Conservation (phyloP, 2,888 invertebrate species). For the Ennomos erosarius region DNA sequence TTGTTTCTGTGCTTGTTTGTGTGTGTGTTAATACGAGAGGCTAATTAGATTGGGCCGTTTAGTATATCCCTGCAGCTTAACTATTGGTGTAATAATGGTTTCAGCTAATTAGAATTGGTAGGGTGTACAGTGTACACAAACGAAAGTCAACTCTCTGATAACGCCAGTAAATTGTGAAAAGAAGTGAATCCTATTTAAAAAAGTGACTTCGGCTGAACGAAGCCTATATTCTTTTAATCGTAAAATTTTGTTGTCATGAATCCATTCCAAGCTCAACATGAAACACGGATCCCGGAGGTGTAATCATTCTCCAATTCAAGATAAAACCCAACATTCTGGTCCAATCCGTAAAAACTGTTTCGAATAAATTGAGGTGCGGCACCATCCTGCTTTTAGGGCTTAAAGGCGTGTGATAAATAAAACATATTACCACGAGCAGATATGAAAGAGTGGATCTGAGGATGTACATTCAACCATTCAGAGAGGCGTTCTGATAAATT, state of each 20-base stretch:
- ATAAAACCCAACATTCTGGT: slow-evolving; percentile 20
- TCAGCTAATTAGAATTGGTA: no score
- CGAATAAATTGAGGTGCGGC: slow-evolving; percentile 29
- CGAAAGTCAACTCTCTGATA: no score
- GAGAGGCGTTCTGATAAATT: slow-evolving; percentile 45
- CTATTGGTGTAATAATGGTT: no score
- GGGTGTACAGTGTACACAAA: no score
- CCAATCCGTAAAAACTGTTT: slow-evolving; percentile 23
- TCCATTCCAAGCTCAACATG: slow-evolving; percentile 6
- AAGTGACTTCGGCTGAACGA: background rate
- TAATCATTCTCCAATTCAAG: slow-evolving; percentile 31
- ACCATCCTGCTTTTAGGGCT: slow-evolving; percentile 26
- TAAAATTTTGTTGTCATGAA: slow-evolving; percentile 17
- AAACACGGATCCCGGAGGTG: slow-evolving; percentile 18
- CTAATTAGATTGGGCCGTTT: no score
- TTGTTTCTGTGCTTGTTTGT: no score
- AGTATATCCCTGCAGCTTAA: no score
- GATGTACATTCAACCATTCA: slow-evolving; percentile 36
- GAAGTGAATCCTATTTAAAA: no score
- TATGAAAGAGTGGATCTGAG: slow-evolving; percentile 38
- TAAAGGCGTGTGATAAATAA: slow-evolving; percentile 40
- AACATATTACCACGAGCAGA: slow-evolving; percentile 43
- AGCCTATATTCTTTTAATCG: slow-evolving; percentile 1
- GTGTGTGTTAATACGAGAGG: no score
- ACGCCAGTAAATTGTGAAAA: no score